Conservation (phyloP, 2,888 invertebrate species). For the Argynnis bischoffii region DNA sequence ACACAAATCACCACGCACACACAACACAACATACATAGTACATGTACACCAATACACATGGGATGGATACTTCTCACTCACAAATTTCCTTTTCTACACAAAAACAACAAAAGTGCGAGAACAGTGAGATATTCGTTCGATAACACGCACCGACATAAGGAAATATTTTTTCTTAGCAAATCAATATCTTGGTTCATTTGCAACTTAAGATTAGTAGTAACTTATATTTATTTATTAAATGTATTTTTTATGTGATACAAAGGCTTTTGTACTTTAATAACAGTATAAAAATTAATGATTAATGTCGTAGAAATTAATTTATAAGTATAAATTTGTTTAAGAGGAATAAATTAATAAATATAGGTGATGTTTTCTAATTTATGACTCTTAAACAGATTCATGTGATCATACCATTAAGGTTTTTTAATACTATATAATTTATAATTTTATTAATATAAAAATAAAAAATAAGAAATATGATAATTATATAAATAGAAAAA, state of each 20-base stretch:
- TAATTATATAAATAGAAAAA: too few species aligned
- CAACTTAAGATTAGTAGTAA: neutral
- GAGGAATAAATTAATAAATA: too few species aligned
- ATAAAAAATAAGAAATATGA: too few species aligned
- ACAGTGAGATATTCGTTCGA: slow-evolving; percentile 49
- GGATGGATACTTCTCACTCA: slow-evolving; percentile 52
- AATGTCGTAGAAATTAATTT: too few species aligned
- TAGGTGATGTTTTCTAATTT: too few species aligned
- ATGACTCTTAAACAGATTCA: too few species aligned
- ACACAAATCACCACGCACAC: slow-evolving; percentile 83
- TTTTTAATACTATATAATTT: too few species aligned
- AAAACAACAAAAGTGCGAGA: slow-evolving; percentile 53
- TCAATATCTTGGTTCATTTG: neutral
- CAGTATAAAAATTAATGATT: too few species aligned
- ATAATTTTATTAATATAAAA: too few species aligned
- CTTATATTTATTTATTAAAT: neutral
- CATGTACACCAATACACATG: slow-evolving; percentile 64
- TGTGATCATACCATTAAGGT: too few species aligned
- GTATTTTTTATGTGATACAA: neutral
- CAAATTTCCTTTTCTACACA: slow-evolving; percentile 53
- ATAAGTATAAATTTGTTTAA: too few species aligned
- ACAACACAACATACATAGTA: slow-evolving; percentile 78
- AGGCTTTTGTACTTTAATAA: neutral
- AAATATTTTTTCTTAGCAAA: slow-evolving; percentile 1
- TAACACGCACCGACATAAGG: slow-evolving; percentile 40